Percentiles rank a stretch among this genome's conserved stretches.
These are phyloP conservation scores for Agonopterix arenella DNA, from an alignment of 2,888 invertebrate species.

Conservation along the genomic window DNA sequence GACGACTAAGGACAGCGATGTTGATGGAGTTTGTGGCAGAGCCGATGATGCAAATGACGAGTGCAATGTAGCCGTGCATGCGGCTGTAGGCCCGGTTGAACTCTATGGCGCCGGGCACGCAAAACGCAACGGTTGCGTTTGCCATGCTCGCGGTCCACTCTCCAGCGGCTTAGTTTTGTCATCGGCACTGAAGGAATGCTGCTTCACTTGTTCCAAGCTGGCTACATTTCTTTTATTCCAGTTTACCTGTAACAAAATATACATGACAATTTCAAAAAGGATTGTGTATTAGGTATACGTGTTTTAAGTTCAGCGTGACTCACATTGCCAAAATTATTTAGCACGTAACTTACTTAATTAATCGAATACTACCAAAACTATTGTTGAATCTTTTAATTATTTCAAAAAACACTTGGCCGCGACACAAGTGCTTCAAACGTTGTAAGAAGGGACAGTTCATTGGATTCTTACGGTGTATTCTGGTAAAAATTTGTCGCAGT, in stretches of 20 bases:
- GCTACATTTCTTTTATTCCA: constrained; percentile 14
- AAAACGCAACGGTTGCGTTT: constrained; percentile 65
- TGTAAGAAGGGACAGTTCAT: constrained; percentile 2
- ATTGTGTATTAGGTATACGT: constrained; percentile 1
- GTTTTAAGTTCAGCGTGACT: background rate
- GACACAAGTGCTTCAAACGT: background rate
- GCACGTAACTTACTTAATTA: background rate
- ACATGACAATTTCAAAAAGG: background rate
- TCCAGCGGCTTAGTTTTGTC: constrained; percentile 24
- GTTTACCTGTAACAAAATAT: constrained; percentile 38
- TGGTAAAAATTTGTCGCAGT: constrained; percentile 1
- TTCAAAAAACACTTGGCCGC: background rate
- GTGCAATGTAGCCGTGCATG: constrained; percentile 90
- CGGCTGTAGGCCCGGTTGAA: constrained; percentile 82
- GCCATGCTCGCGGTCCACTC: constrained; percentile 32
- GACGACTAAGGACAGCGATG: constrained; percentile 91
- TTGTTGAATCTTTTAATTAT: background rate
- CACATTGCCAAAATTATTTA: background rate
- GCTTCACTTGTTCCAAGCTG: constrained; percentile 10
- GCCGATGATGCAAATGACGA: constrained; percentile 92
- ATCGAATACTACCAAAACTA: background rate
- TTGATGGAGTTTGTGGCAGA: constrained; percentile 95
- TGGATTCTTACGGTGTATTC: constrained; percentile 1
- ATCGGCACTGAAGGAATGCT: constrained; percentile 24
- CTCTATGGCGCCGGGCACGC: constrained; percentile 75